phyloP scores from a whole-genome alignment of 2,797 vertebrate species.

The Potorous gilbertii region DNA sequence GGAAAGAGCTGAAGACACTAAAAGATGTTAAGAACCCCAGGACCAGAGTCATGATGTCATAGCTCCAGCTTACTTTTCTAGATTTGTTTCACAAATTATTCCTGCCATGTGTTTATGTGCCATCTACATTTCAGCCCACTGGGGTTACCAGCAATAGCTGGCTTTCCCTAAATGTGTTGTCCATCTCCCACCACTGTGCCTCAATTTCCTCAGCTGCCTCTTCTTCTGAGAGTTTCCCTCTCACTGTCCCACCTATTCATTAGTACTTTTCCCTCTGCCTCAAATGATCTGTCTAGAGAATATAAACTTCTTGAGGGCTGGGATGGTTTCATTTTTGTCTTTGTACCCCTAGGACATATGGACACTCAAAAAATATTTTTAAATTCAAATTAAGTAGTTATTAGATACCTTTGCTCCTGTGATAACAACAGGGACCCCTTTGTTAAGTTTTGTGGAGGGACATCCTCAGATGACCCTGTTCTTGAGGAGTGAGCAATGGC shows the following conservation, averaged over 20 bases:
- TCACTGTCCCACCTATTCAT: background rate
- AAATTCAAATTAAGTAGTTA: background rate
- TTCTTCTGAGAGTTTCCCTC: background rate
- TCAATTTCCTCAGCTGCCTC: background rate
- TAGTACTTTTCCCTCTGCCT: background rate
- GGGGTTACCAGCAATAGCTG: background rate
- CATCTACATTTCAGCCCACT: background rate
- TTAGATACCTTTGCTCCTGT: background rate
- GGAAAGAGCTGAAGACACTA: background rate
- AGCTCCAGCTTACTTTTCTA: background rate
- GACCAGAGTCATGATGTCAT: background rate
- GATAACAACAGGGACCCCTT: background rate
- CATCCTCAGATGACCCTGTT: conserved; percentile 5
- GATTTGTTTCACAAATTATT: background rate
- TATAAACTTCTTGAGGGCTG: background rate
- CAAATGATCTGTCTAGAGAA: background rate
- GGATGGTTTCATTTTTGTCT: background rate
- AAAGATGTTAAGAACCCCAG: background rate
- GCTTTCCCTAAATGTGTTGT: background rate
- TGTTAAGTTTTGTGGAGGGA: conserved; percentile 29
- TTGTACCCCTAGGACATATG: background rate
- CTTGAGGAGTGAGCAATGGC: conserved; percentile 27
- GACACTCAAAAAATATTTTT: background rate
- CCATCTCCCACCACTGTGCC: background rate
- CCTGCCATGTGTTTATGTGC: background rate